Evolutionary conservation across 2,113 vertebrate species (phyloP).

Genomic region (Rhadina sibilatrix): DNA sequence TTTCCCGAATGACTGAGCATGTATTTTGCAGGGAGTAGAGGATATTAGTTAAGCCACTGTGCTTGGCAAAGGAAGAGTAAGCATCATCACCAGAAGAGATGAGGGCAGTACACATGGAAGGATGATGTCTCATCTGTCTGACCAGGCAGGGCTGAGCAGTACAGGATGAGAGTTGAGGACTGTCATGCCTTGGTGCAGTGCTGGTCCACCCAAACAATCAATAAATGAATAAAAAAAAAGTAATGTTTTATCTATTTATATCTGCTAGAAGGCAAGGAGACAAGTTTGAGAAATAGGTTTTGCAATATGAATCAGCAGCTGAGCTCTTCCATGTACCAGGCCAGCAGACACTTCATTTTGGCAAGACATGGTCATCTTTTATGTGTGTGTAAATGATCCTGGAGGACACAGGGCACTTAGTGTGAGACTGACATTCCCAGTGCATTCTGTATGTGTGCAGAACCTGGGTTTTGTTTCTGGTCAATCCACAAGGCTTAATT

Average conservation of each 20-base stretch:
- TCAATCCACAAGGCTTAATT: conserved; percentile 1
- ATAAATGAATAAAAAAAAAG: neutral
- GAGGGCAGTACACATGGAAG: neutral
- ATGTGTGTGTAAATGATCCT: neutral
- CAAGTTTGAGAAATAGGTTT: neutral
- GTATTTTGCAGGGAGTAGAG: neutral
- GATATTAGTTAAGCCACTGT: neutral
- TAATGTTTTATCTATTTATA: neutral
- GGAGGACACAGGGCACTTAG: neutral
- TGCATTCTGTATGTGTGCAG: neutral
- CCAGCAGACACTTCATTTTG: neutral
- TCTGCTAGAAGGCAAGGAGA: neutral
- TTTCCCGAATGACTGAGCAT: neutral
- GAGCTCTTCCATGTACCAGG: neutral
- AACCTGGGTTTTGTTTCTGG: neutral
- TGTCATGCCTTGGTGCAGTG: neutral
- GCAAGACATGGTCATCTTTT: neutral
- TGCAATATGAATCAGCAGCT: neutral
- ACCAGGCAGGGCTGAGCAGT: neutral
- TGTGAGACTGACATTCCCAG: neutral
- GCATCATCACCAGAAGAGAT: neutral
- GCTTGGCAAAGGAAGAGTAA: neutral
- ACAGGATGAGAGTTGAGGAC: neutral
- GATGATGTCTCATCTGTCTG: neutral
- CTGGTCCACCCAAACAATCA: neutral